A percentile compares a stretch with the other conserved stretches of the same genome.
Conservation (phyloP, 2,797 vertebrate species). For the Sebastes trivittatus region DNA sequence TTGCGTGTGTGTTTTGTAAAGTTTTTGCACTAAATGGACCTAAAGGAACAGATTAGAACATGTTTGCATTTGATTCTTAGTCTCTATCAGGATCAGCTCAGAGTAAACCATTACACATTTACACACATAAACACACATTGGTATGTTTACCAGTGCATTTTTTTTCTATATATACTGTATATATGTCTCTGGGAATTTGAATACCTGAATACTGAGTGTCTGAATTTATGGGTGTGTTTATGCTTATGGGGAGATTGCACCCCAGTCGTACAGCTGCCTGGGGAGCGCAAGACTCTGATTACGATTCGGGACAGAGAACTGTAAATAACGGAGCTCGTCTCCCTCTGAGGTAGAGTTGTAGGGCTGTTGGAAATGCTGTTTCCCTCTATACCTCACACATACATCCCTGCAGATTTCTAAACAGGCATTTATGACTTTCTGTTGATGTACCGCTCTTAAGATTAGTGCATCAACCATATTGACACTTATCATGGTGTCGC, state of each 20-base stretch:
- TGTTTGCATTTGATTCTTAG: constrained; percentile 36
- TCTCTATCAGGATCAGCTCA: constrained; percentile 26
- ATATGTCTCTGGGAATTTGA: constrained; percentile 65
- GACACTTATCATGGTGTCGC: constrained; percentile 26
- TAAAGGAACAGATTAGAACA: constrained; percentile 20
- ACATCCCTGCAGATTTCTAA: constrained; percentile 67
- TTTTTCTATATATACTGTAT: background rate
- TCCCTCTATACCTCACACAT: constrained; percentile 48
- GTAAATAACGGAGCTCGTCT: constrained; percentile 77
- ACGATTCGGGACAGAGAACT: constrained; percentile 75
- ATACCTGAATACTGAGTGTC: constrained; percentile 67
- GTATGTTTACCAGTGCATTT: constrained; percentile 43
- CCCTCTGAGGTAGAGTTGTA: constrained; percentile 60
- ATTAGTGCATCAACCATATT: constrained; percentile 57
- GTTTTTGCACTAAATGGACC: constrained; percentile 17
- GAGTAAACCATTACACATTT: constrained; percentile 27
- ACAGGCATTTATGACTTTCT: constrained; percentile 64
- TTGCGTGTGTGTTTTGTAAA: background rate
- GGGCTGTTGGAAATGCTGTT: constrained; percentile 58
- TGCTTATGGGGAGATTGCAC: constrained; percentile 77
- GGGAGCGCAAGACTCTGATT: constrained; percentile 77
- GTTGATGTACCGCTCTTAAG: constrained; percentile 62
- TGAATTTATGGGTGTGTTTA: constrained; percentile 81
- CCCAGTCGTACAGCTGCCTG: constrained; percentile 68
- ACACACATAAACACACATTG: constrained; percentile 23